A percentile compares a stretch with the other conserved stretches of the same genome.
Conservation (phyloP, 2,888 invertebrate genomes). For the Melieria omissa region DNA sequence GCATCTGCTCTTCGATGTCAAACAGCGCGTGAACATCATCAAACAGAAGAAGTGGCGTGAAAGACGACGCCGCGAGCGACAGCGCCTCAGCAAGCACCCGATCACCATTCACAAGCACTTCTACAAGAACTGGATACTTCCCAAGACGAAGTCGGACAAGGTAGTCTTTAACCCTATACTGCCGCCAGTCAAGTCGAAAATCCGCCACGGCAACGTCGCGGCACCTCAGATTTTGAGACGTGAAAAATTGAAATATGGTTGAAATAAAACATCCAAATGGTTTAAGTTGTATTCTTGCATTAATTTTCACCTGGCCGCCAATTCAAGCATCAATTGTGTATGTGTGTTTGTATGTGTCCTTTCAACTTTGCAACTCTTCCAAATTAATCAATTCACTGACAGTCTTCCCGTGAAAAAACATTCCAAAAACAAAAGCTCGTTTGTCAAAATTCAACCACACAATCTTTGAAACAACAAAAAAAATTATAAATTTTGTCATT, state of each 20-base stretch:
- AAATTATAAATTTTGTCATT: conserved; percentile 38
- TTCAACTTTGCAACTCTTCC: no score
- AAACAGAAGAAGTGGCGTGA: conserved; percentile 49
- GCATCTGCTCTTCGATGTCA: conserved; percentile 57
- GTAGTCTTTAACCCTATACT: no score
- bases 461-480: conserved; percentile 30
- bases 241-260: no score
- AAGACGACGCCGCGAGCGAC: conserved; percentile 50
- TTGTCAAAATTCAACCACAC: conserved; percentile 31
- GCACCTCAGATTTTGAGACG: no score
- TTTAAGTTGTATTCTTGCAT: no score
- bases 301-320: no score
- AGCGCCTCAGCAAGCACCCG: conserved; percentile 53
- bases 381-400: no score
- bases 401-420: neutral
- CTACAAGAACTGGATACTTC: conserved; percentile 53
- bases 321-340: no score
- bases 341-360: no score
- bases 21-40: conserved; percentile 53
- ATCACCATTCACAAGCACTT: conserved; percentile 62
- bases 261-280: no score
- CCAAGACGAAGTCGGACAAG: neutral
- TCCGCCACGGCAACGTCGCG: no score
- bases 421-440: conserved; percentile 13
- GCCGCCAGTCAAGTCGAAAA: no score